These are phyloP conservation scores for Luidia sarsii DNA, from an alignment of 53 echinoderm and acorn worm species.

Conservation along the genomic window DNA sequence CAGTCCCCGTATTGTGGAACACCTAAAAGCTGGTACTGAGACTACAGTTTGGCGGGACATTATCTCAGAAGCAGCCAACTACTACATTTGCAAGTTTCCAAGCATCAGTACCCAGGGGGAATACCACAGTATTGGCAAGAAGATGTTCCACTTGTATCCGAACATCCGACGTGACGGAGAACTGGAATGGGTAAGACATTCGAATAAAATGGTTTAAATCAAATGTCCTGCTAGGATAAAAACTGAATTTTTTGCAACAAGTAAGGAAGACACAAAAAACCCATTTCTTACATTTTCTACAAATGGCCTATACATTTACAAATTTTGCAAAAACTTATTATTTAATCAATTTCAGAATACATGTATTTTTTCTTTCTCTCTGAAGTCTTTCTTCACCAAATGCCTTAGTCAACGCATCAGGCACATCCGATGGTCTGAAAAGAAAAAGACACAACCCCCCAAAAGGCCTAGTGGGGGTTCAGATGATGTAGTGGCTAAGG, in stretches of 20 bases:
- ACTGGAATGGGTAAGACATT: slow-evolving; percentile 45
- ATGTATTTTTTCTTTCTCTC: background rate
- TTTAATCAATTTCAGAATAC: too few species aligned
- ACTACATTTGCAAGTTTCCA: slow-evolving; percentile 25
- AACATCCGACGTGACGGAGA: slow-evolving; percentile 31
- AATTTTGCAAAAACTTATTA: too few species aligned
- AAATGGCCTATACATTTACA: too few species aligned
- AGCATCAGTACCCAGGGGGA: background rate
- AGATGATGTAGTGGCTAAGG: background rate
- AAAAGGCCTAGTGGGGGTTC: background rate
- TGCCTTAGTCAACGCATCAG: slow-evolving; percentile 46
- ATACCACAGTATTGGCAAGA: slow-evolving; percentile 16
- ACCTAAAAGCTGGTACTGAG: slow-evolving; percentile 10
- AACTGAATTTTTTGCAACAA: background rate
- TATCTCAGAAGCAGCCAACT: slow-evolving; percentile 17
- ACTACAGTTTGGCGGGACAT: slow-evolving; percentile 24
- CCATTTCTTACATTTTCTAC: too few species aligned
- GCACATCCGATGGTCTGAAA: slow-evolving; percentile 46
- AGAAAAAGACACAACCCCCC: slow-evolving; percentile 3
- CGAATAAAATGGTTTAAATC: background rate
- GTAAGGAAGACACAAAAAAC: too few species aligned
- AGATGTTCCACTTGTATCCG: slow-evolving; percentile 21
- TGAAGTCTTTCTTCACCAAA: slow-evolving; percentile 49
- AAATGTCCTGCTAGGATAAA: background rate
- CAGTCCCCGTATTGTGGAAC: slow-evolving; percentile 1